Evolutionary conservation across 2,888 invertebrate genomes (phyloP).

Genomic region (Gymnosoma rotundatum): DNA sequence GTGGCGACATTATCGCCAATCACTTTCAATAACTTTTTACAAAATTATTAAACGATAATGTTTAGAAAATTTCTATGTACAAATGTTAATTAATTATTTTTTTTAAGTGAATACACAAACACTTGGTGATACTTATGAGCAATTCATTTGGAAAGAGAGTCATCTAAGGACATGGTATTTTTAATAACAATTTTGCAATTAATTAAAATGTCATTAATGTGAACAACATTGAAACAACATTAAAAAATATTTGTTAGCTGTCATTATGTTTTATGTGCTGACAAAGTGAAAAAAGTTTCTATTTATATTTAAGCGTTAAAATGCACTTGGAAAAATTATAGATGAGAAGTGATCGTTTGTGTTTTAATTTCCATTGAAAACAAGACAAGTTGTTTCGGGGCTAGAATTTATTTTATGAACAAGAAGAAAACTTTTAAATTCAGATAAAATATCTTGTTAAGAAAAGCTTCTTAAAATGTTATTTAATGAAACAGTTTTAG

Average conservation of each 20-base stretch:
- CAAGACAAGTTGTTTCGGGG: no score
- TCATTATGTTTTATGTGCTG: neutral
- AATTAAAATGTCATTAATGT: constrained; percentile 20
- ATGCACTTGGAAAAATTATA: constrained; percentile 13
- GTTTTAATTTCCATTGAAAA: no score
- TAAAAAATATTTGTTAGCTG: constrained; percentile 39
- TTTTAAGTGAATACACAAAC: neutral
- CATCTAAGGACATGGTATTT: neutral
- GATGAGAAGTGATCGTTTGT: neutral
- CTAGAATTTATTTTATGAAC: no score
- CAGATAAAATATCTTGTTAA: no score
- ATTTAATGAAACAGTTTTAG: no score
- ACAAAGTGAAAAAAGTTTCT: neutral
- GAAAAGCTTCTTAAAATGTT: no score
- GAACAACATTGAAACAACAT: constrained; percentile 19
- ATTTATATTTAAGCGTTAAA: neutral
- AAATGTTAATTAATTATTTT: neutral
- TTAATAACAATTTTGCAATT: constrained; percentile 43
- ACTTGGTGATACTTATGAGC: neutral
- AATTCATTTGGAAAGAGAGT: neutral
- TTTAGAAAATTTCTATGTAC: neutral
- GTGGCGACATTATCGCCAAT: constrained; percentile 36
- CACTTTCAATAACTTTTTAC: constrained; percentile 12
- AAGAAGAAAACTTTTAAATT: no score
- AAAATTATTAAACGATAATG: constrained; percentile 42